Conservation (phyloP, 2,888 invertebrate species). For the Mythimna albipuncta region DNA sequence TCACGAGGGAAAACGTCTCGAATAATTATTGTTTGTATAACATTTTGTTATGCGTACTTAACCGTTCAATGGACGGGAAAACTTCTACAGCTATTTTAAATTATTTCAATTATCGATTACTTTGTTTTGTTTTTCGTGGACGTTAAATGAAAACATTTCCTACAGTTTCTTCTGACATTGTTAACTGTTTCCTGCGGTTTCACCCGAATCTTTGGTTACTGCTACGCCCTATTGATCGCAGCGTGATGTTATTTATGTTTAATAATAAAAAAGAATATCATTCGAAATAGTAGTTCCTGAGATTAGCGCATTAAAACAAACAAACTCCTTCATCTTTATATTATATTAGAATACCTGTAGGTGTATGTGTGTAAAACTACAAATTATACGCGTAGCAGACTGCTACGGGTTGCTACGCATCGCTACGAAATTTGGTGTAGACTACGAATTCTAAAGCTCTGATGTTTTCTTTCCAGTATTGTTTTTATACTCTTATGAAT, state of each 20-base stretch:
- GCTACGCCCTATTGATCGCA: too few species aligned
- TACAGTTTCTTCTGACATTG: too few species aligned
- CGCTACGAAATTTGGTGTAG: not conserved
- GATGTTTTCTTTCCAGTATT: not conserved
- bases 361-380: not conserved
- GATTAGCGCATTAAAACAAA: too few species aligned
- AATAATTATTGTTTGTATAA: conserved; percentile 73
- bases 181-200: too few species aligned
- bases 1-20: conserved; percentile 69
- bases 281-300: too few species aligned
- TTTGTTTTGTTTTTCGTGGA: not conserved
- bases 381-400: not conserved
- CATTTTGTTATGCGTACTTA: conserved; percentile 67
- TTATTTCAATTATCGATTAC: not conserved
- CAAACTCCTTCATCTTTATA: too few species aligned
- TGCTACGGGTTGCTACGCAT: conserved; percentile 2
- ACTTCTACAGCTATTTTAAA: conserved; percentile 28
- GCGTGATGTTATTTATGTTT: too few species aligned
- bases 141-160: not conserved
- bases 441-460: not conserved
- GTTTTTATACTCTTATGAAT: not conserved
- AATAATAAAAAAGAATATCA: too few species aligned
- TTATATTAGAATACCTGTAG: too few species aligned
- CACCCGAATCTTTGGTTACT: too few species aligned
- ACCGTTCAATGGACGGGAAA: conserved; percentile 44